Percentiles rank a stretch among this genome's conserved stretches.
Evolutionary conservation across 2,113 vertebrate genomes (phyloP).

Genomic region (Mastomys natalensis): DNA sequence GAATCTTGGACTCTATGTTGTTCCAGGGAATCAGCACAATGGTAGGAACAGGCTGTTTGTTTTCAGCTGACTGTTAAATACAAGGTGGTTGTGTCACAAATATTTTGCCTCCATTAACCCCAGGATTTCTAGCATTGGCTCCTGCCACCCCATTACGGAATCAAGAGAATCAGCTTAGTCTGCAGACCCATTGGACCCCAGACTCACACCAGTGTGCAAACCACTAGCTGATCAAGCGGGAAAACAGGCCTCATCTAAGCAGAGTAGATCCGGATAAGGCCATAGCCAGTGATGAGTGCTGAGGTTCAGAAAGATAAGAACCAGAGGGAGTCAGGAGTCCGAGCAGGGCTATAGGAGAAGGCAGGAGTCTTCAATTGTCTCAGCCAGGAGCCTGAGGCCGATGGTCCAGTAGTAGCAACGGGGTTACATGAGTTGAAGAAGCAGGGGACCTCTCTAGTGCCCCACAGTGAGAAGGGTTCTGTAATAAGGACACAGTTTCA

Average conservation of each 20-base stretch:
- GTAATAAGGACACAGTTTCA: constrained; percentile 23
- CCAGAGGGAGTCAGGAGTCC: not conserved
- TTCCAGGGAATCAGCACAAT: constrained; percentile 15
- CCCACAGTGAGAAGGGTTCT: constrained; percentile 31
- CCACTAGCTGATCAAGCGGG: not conserved
- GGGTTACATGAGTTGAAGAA: constrained; percentile 48
- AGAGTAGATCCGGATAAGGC: not conserved
- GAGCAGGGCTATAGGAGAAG: not conserved
- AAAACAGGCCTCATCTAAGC: not conserved
- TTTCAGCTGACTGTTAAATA: constrained; percentile 23
- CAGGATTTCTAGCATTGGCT: not conserved
- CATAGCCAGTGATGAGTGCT: not conserved
- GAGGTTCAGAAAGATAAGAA: not conserved
- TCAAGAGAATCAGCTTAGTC: not conserved
- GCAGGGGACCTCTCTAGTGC: not conserved
- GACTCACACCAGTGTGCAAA: not conserved
- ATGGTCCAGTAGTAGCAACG: not conserved
- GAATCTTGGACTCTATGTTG: not conserved
- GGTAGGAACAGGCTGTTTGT: not conserved
- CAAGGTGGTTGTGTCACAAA: not conserved
- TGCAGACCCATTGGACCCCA: not conserved
- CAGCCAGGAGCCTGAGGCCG: not conserved
- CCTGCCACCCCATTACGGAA: not conserved
- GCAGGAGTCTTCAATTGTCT: not conserved
- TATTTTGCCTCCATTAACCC: not conserved